Percentiles rank a stretch among this genome's conserved stretches.
Conservation (phyloP, 1,140 invertebrate species). For the Drosophila willistoni region DNA sequence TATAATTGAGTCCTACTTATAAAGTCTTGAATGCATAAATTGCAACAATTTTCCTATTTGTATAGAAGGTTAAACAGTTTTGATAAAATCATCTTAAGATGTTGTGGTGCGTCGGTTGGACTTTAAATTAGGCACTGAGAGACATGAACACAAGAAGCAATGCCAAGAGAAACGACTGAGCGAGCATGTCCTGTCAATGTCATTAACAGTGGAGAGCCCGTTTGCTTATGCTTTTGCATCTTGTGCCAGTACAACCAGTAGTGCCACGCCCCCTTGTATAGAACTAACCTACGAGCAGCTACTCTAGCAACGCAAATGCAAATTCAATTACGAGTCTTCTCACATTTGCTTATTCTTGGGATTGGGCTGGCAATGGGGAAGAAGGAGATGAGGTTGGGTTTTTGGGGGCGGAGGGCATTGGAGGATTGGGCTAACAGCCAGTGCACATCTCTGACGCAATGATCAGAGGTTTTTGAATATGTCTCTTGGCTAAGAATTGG, state of each 20-base stretch:
- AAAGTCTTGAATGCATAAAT: no score
- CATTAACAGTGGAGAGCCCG: constrained; percentile 7
- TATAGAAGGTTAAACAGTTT: background rate
- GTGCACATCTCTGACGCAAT: constrained; percentile 15
- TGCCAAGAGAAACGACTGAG: background rate
- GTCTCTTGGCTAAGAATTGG: background rate
- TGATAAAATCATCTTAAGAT: background rate
- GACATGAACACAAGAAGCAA: background rate
- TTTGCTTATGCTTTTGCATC: background rate
- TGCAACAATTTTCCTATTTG: background rate
- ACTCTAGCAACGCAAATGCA: constrained; percentile 1
- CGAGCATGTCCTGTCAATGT: constrained; percentile 6
- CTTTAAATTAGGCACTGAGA: constrained; percentile 4
- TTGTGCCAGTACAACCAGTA: background rate
- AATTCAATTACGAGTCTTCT: constrained; percentile 13
- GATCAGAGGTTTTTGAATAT: constrained; percentile 8
- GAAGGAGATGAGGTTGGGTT: background rate
- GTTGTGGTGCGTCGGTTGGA: background rate
- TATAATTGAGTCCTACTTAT: no score
- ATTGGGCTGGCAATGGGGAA: background rate
- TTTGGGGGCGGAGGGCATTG: background rate
- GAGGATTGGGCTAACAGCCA: constrained; percentile 6
- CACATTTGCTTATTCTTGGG: constrained; percentile 4
- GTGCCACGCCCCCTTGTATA: constrained; percentile 1
- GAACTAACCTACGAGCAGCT: background rate